A percentile compares a stretch with the other conserved stretches of the same genome.
phyloP scores from a whole-genome alignment of 1,140 invertebrate species.

The Drosophila bipectinata region DNA sequence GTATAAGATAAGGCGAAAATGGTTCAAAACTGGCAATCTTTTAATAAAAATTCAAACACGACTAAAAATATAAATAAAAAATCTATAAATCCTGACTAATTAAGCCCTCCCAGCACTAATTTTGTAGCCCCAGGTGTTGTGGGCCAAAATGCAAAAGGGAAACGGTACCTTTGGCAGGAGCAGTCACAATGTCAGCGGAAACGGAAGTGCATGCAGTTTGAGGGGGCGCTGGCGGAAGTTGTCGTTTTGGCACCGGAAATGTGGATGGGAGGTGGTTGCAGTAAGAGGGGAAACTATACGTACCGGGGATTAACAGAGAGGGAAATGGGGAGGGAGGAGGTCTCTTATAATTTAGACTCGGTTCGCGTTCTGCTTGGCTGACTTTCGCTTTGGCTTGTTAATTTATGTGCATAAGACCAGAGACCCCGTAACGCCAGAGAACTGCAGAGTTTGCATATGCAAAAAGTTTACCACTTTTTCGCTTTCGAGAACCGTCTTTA shows the following conservation, averaged over 20 bases:
- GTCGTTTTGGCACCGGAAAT: slow-evolving; percentile 76
- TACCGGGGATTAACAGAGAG: background rate
- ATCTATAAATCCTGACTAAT: too few relatives aligned
- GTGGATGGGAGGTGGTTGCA: background rate
- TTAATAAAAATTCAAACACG: too few relatives aligned
- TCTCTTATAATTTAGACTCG: slow-evolving; percentile 1
- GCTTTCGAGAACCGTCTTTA: slow-evolving; percentile 23
- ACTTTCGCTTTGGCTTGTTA: slow-evolving; percentile 65
- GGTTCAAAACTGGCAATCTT: too few relatives aligned
- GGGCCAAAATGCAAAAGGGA: background rate
- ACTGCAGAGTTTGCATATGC: background rate
- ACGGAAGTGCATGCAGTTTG: slow-evolving; percentile 59
- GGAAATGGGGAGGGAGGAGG: background rate
- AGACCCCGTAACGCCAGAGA: slow-evolving; percentile 2
- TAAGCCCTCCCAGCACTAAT: too few relatives aligned
- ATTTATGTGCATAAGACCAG: slow-evolving; percentile 69
- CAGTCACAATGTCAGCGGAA: slow-evolving; percentile 56
- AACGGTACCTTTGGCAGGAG: slow-evolving; percentile 19
- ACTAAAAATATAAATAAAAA: too few relatives aligned
- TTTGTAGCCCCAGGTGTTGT: too few relatives aligned
- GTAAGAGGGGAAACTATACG: background rate
- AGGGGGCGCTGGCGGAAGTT: slow-evolving; percentile 65
- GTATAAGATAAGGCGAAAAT: too few relatives aligned
- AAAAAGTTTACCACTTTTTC: background rate
- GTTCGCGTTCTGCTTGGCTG: slow-evolving; percentile 61